Evolutionary conservation across 2,888 invertebrate species (phyloP), one percentile per base, ranked within the genome.

Genomic region (Sphaeridia pumilis): DNA sequence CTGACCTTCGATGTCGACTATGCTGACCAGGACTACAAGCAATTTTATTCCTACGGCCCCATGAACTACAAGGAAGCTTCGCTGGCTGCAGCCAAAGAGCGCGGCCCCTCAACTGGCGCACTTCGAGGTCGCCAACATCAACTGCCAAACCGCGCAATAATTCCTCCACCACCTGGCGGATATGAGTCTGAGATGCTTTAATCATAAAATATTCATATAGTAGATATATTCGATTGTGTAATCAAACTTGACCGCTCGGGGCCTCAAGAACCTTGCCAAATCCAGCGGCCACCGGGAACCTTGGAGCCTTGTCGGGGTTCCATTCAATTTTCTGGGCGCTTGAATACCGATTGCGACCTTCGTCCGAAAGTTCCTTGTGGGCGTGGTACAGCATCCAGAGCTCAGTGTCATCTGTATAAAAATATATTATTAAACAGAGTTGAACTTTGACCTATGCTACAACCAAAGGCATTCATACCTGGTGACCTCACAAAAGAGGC

Each of bases 61-160:
- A 88, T 89, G 70, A 86, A 89, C 74, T 89, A 89, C 74, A 89
- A 89, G 70, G 84, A 84, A 58, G 88, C 88, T 54, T 88, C 87
- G 34, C 79, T 87, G 66, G 82, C 84, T 72, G 83, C 84, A 56
- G 53, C n/a, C n/a, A n/a, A n/a, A n/a, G n/a, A n/a, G n/a, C n/a
- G n/a, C n/a, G n/a, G n/a, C n/a, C n/a, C n/a, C n/a, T n/a, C n/a
- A n/a, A n/a, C n/a, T n/a, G n/a, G n/a, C n/a, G n/a, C n/a, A n/a
- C n/a, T n/a, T n/a, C n/a, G n/a, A n/a, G n/a, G n/a, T n/a, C n/a
- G n/a, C n/a, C n/a, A n/a, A n/a, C n/a, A n/a, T n/a, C n/a, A n/a
- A n/a, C n/a, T n/a, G n/a, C n/a, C n/a, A n/a, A n/a, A n/a, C n/a
- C n/a, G n/a, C n/a, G n/a, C n/a, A n/a, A n/a, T n/a, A n/a, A n/a